Evolutionary conservation across 64 coral and sea anemone species (phyloP).

Genomic region (Montipora capricornis): DNA sequence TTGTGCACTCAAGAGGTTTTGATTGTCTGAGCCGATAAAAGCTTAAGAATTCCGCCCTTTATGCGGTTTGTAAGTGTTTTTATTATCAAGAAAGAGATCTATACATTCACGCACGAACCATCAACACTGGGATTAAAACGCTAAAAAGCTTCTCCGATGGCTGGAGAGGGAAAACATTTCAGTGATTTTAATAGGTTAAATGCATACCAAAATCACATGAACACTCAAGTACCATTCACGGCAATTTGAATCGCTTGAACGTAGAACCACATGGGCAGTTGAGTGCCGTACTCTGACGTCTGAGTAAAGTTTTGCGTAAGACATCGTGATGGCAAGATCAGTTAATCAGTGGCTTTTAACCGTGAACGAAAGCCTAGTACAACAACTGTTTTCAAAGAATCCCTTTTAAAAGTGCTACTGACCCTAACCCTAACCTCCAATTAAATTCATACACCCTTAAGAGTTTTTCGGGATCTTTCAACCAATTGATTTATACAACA

Average conservation of each 20-base stretch:
- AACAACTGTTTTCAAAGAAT: not conserved
- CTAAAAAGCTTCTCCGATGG: not conserved
- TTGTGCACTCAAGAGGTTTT: not conserved
- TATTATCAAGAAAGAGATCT: not conserved
- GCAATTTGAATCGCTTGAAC: slow-evolving; percentile 26
- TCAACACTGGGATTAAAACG: not conserved
- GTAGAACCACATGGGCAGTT: not conserved
- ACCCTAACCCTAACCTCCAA: not conserved
- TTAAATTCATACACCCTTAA: not conserved
- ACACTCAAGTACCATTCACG: not conserved
- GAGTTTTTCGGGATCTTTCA: not conserved
- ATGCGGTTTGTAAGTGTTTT: not conserved
- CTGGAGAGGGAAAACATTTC: not conserved
- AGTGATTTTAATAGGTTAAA: slow-evolving; percentile 25
- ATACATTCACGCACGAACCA: not conserved
- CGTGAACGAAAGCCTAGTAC: not conserved
- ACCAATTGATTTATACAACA: not conserved
- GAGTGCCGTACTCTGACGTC: not conserved
- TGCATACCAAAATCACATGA: not conserved
- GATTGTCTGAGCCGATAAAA: slow-evolving; percentile 14
- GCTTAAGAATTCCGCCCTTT: not conserved
- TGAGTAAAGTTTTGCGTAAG: not conserved
- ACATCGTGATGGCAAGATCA: not conserved
- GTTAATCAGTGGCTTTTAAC: slow-evolving; percentile 9
- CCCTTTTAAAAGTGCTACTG: not conserved